A percentile compares a stretch with the other conserved stretches of the same genome.
Evolutionary conservation across 2,113 vertebrate genomes (phyloP).

Genomic region (Poicephalus meyeri): DNA sequence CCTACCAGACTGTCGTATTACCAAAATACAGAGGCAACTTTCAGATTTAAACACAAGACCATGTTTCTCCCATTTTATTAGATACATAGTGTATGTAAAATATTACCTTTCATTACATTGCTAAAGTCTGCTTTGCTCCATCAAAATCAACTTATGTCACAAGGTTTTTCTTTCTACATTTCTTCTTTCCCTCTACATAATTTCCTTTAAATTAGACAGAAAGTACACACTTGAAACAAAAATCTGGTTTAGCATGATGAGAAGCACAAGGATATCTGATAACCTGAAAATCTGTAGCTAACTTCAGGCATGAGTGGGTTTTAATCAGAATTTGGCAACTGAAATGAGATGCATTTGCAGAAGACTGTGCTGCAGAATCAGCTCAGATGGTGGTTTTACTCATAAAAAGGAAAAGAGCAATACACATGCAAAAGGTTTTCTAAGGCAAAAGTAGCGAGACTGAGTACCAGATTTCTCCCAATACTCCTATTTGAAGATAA

Average conservation of each 20-base stretch:
- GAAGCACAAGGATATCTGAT: slow-evolving; percentile 16
- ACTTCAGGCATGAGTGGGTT: slow-evolving; percentile 14
- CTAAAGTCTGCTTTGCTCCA: not conserved
- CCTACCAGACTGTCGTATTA: not conserved
- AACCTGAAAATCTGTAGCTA: slow-evolving; percentile 22
- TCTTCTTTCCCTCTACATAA: not conserved
- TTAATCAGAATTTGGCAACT: slow-evolving; percentile 38
- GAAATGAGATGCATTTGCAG: slow-evolving; percentile 9
- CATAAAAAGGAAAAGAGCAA: slow-evolving; percentile 25
- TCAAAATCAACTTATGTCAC: not conserved
- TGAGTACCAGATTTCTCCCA: not conserved
- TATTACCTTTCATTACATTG: not conserved
- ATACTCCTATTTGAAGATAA: not conserved
- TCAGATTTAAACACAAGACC: not conserved
- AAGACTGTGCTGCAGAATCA: slow-evolving; percentile 1
- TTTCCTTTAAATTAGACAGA: not conserved
- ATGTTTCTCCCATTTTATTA: not conserved
- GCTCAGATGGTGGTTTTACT: not conserved
- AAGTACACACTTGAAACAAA: not conserved
- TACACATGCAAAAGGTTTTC: not conserved
- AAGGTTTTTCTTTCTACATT: not conserved
- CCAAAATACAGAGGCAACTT: not conserved
- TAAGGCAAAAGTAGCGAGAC: not conserved
- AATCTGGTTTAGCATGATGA: not conserved
- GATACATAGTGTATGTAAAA: not conserved